phyloP scores from a whole-genome alignment of 2,797 vertebrate species.

The Aselliscus stoliczkanus region DNA sequence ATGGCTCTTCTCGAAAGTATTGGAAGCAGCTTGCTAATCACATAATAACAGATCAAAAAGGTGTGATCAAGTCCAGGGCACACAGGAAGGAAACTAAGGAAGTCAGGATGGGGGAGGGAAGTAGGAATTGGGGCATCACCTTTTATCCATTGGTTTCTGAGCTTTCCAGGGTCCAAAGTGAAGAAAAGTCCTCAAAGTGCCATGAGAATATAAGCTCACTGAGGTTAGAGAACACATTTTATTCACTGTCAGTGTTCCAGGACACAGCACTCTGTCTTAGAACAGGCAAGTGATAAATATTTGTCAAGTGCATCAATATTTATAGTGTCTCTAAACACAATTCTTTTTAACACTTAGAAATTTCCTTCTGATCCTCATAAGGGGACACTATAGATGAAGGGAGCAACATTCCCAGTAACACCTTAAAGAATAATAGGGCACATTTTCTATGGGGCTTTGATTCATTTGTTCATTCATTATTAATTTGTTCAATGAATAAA shows the following conservation, averaged over 20 bases:
- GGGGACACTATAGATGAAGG: background rate
- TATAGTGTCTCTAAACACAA: background rate
- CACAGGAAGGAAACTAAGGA: background rate
- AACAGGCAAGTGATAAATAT: background rate
- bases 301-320: background rate
- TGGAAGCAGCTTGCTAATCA: background rate
- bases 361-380: background rate
- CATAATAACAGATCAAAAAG: background rate
- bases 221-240: background rate
- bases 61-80: background rate
- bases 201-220: background rate
- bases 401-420: background rate
- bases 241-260: background rate
- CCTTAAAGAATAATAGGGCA: background rate
- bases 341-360: background rate
- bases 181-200: background rate
- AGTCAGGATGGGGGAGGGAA: background rate
- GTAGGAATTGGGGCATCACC: background rate
- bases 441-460: background rate
- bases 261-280: background rate
- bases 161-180: background rate
- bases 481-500: background rate
- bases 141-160: background rate
- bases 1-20: background rate
- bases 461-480: background rate